These are phyloP conservation scores for Cephus runcator DNA, from an alignment of 2,888 invertebrate species.

Conservation along the genomic window DNA sequence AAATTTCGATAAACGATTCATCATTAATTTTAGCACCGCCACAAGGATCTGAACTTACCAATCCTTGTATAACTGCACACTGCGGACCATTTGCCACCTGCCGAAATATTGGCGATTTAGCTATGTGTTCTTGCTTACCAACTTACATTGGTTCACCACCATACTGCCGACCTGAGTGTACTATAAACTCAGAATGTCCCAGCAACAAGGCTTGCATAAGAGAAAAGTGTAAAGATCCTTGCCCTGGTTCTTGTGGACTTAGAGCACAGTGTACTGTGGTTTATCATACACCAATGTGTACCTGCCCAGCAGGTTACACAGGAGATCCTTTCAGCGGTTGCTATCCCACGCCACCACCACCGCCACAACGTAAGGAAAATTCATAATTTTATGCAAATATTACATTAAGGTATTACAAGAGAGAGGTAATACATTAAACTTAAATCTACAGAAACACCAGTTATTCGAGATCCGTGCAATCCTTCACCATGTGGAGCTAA, in stretches of 20 bases:
- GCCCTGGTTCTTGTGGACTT: constrained; percentile 65
- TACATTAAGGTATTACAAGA: constrained; percentile 1
- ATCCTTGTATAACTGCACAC: constrained; percentile 74
- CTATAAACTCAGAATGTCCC: constrained; percentile 65
- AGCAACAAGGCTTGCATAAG: constrained; percentile 66
- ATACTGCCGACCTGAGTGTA: constrained; percentile 65
- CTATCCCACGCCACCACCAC: constrained; percentile 40
- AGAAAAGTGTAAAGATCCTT: constrained; percentile 67
- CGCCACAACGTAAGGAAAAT: constrained; percentile 61
- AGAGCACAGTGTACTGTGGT: constrained; percentile 67
- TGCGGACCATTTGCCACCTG: constrained; percentile 62
- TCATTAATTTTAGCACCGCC: background rate
- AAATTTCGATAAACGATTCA: background rate
- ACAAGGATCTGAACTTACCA: background rate
- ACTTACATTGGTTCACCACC: constrained; percentile 65
- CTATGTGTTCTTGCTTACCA: constrained; percentile 65
- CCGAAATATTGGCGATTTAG: constrained; percentile 50
- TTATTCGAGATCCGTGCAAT: constrained; percentile 70
- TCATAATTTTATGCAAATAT: constrained; percentile 1
- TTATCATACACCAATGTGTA: constrained; percentile 67
- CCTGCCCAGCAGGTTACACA: constrained; percentile 65
- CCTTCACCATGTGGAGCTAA: constrained; percentile 82
- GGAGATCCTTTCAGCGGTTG: constrained; percentile 68
- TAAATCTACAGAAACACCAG: background rate
- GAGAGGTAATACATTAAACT: background rate